Base-by-base conservation (phyloP, 2,888 invertebrate genomes). In the Emesis furor region DNA sequence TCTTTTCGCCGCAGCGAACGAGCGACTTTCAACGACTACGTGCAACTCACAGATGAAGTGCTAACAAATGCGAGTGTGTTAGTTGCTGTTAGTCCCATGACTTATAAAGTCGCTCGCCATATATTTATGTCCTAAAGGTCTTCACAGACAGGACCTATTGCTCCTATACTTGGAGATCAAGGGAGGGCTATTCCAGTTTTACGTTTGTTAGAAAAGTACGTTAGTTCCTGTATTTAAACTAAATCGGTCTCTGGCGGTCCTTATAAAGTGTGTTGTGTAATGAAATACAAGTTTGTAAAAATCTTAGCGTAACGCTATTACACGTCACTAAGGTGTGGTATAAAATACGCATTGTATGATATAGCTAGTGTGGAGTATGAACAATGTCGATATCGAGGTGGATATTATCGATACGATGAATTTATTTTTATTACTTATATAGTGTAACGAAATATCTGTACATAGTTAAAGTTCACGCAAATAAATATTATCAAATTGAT, bases 371-470 rank as follows among this genome's bases (percentile, higher is more conserved):
- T 62, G 62, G 62, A 62, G 62, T 62, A 62, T 62, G 30, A 62
- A 30, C 62, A 62, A 62, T 62, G 4, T 62, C 62, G 62, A 32
- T 62, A 62, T 62, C 62, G 62, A 62, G 30, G 30, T 62, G 62
- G 30, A 62, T 62, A 62, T 32, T 62, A 62, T 62, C 62, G 62
- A 62, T 62, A 62, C 62, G 62, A 62, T 32, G 62, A 62, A 62
- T 62, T 62, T 62, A 62, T 62, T 62, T 62, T 62, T 62, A 62
- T 62, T 62, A 62, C 62, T 62, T 62, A 62, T 30, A 62, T 62
- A 62, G 62, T 62, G 62, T 62, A 62, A 62, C 62, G 62, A 62
- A 62, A 62, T 62, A 62, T 62, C 62, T 62, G 62, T 62, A 62
- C 32, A 62, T 62, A 62, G 62, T 62, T 62, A 62, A 62, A 62